A percentile compares a stretch with the other conserved stretches of the same genome.
These are phyloP conservation scores for Ficedula albicollis DNA, from an alignment of 2,797 vertebrate genomes.

Conservation along the genomic window DNA sequence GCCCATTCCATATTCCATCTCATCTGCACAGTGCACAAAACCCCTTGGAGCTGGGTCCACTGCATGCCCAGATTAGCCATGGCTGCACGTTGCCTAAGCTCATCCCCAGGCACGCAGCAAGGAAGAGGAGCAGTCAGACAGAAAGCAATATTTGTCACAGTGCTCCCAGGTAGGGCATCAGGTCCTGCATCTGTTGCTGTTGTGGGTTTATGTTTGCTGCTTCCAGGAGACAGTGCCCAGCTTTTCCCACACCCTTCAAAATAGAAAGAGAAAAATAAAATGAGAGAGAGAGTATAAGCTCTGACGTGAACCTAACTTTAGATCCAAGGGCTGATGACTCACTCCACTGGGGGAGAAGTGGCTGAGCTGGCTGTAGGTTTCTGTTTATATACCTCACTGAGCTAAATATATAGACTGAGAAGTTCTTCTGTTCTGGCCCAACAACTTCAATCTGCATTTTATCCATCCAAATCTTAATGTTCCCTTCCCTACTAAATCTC, in stretches of 20 bases:
- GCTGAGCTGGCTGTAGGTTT: slow-evolving; percentile 74
- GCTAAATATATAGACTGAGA: slow-evolving; percentile 80
- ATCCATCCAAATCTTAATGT: slow-evolving; percentile 42
- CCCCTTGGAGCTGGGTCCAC: background rate
- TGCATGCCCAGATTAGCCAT: background rate
- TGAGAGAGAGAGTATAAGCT: slow-evolving; percentile 52
- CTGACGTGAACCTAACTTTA: slow-evolving; percentile 81
- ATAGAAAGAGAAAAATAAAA: slow-evolving; percentile 49
- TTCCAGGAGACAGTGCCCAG: slow-evolving; percentile 50
- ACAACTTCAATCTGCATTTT: slow-evolving; percentile 63
- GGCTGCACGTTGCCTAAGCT: background rate
- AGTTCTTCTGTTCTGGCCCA: slow-evolving; percentile 74
- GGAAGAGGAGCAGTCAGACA: background rate
- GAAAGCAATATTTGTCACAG: background rate
- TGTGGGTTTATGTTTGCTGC: background rate
- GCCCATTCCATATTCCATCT: background rate
- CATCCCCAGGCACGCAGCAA: background rate
- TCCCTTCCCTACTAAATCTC: slow-evolving; percentile 29
- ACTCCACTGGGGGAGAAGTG: slow-evolving; percentile 70
- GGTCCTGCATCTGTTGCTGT: slow-evolving; percentile 38
- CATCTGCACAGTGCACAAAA: background rate
- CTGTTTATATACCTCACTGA: slow-evolving; percentile 78
- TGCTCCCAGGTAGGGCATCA: slow-evolving; percentile 4
- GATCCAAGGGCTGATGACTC: slow-evolving; percentile 78
- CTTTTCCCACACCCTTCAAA: slow-evolving; percentile 64